Base-by-base conservation (phyloP, 2,888 invertebrate species). In the Acrobasis consociella region DNA sequence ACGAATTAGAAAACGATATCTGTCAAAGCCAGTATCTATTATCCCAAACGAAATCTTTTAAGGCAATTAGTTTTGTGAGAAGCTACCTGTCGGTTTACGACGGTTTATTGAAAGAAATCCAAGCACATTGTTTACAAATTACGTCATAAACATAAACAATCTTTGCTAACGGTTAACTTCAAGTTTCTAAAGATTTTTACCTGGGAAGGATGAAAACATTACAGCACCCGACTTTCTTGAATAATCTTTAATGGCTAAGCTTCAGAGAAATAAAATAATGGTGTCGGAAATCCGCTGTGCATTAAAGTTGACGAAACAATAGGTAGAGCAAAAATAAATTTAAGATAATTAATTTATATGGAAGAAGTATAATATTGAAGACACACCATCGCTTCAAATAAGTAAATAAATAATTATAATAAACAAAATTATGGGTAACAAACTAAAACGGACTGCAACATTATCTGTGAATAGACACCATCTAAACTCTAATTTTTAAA, bases 111-210 rank as follows among this genome's bases (percentile, higher is more conserved):
- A 58, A 46, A 58, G 58, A 22, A 17, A 58, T 58, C 58, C 58
- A 56, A 17, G 11, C 13, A 49, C 11, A 17, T 58, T 55, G 55
- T 58, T 10, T 13, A 15, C 31, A 15, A 16, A 58, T 58, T 58
- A 58, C 58, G 49, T 49, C 56, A 58, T 46, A 58, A 58, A 58
- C n/a, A 49, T 11, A 46, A 58, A 58, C 58, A 58, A 49, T 49
- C 9, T 17, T 16, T 13, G 46, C 8, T 58, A 58, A 58, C 58
- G n/a, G 58, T 58, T 22, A 49, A 49, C n/a, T 49, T 15, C 5
- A 16, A 8, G 9, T 58, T 58, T 58, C 46, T 22, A 46, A 46
- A 58, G 46, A 22, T 22, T 22, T 31, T n/a, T 46, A 46, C 58
- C 17, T 22, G 13, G 8, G 13, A 46, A 7, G 9, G 10, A 13